Evolutionary conservation across 2,113 vertebrate genomes (phyloP).

Genomic region (Petromus typicus): DNA sequence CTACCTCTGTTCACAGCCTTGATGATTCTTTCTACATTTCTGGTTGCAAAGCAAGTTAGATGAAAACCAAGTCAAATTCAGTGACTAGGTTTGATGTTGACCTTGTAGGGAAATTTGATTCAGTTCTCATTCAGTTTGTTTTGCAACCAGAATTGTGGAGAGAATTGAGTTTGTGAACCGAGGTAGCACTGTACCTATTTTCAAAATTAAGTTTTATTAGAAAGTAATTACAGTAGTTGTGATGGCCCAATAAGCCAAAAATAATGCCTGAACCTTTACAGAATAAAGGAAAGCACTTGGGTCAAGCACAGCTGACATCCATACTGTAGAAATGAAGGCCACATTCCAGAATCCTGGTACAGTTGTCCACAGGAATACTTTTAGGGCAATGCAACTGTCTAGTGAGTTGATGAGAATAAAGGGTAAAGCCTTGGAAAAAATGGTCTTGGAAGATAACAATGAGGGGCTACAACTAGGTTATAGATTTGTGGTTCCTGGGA

Average conservation of each 20-base stretch:
- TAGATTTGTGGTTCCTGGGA: neutral
- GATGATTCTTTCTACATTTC: neutral
- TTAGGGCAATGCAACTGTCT: neutral
- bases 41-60: neutral
- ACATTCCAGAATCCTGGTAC: neutral
- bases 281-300: neutral
- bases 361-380: neutral
- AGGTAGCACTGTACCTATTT: neutral
- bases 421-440: neutral
- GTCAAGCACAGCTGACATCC: neutral
- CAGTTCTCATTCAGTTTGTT: neutral
- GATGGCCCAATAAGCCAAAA: neutral
- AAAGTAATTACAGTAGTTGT: neutral
- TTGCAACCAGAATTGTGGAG: neutral
- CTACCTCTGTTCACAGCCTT: neutral
- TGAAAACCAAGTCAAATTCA: neutral
- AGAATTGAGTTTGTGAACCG: neutral
- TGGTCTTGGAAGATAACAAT: neutral
- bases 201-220: neutral
- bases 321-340: conserved; percentile 11
- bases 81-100: neutral
- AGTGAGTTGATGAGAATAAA: neutral
- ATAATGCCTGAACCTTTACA: neutral
- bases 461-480: neutral
- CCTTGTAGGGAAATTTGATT: neutral